Evolutionary conservation across 2,113 vertebrate species (phyloP), one percentile per base, ranked within the genome.

Genomic region (Esox niger): DNA sequence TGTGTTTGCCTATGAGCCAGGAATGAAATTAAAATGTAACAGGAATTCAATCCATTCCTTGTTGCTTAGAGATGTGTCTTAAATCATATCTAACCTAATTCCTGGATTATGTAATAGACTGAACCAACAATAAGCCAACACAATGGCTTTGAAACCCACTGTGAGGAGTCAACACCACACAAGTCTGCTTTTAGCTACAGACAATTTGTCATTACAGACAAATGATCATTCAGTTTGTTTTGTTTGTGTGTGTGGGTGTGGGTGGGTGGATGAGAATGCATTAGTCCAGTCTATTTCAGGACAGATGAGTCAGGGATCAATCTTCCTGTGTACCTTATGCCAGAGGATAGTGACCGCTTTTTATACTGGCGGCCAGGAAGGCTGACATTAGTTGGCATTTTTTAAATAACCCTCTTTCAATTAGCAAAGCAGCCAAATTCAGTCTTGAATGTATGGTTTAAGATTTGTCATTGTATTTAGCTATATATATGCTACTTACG

Each of bases 381-480:
- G 32, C 38, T 59, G 56, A 56, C 60, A 62, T 66, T 62, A 66
- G 57, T 62, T 75, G 57, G 47, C 33, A 66, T 61, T 54, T 55
- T 47, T 38, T 70, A 33, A 70, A 70, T 66, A 67, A 6, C 35
- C 8, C 27, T 1, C 20, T 3, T 30, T 17, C 25, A 21, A 5
- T 8, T 3, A 21, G 7, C 5, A 61, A 61, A 1, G 9, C 20
- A 55, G 33, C 27, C 20, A 15, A 43, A 43, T 43, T 15, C 17
- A 17, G 38, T 43, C 38, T 4, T 43, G 38, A 17, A 43, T 10
- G 1, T 15, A 5, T 43, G 38, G 38, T 43, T 43, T n/a, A 1
- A 43, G 38, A 15, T 43, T 43, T 17, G 38, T 17, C 17, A 43
- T 17, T 43, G n/a, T n/a, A n/a, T n/a, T n/a, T n/a, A n/a, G n/a